phyloP scores from a whole-genome alignment of 2,888 invertebrate genomes.

The Limnephilus lunatus region DNA sequence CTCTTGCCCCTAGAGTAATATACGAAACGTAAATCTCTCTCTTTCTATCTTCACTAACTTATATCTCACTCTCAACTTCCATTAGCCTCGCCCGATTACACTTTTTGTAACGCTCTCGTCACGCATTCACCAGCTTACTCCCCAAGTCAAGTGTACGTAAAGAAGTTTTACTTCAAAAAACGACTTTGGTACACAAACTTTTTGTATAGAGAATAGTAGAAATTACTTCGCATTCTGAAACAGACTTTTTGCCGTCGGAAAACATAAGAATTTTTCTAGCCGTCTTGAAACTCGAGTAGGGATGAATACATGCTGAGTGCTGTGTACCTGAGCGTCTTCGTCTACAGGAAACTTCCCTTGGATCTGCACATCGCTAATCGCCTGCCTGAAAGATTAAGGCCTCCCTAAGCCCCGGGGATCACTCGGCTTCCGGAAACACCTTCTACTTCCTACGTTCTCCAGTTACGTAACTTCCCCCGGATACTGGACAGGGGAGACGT shows the following conservation, averaged over 20 bases:
- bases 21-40: too few species aligned
- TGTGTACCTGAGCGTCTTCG: background rate
- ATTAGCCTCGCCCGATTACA: too few species aligned
- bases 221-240: background rate
- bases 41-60: too few species aligned
- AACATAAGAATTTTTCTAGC: background rate
- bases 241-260: background rate
- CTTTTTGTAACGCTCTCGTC: too few species aligned
- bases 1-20: too few species aligned
- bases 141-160: too few species aligned
- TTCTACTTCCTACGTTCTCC: background rate
- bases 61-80: too few species aligned
- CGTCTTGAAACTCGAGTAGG: background rate
- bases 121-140: too few species aligned
- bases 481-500: background rate
- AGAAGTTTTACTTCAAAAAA: too few species aligned
- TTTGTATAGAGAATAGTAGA: too few species aligned
- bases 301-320: background rate
- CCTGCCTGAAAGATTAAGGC: conserved; percentile 31
- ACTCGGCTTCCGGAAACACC: background rate
- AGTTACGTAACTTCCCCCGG: background rate
- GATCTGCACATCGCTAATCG: conserved; percentile 15
- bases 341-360: background rate
- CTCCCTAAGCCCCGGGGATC: background rate
- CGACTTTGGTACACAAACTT: too few species aligned